These are phyloP conservation scores for Drosophila lutescens DNA, from an alignment of 2,888 invertebrate species.

Conservation along the genomic window DNA sequence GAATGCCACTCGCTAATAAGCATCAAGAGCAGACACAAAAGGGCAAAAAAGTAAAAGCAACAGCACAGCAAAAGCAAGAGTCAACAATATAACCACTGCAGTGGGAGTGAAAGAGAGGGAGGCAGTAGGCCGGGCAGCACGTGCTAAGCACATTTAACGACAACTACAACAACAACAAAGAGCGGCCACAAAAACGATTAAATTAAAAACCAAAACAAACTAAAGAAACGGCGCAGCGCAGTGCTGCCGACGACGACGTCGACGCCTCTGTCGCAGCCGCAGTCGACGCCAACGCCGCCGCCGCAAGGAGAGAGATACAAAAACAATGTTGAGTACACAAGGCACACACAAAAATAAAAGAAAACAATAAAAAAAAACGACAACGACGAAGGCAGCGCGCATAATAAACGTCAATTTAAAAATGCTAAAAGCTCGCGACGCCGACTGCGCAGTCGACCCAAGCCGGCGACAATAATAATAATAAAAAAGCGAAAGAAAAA, in stretches of 20 bases:
- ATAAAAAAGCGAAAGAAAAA: constrained; percentile 25
- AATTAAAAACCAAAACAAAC: constrained; percentile 80
- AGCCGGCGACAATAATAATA: constrained; percentile 76
- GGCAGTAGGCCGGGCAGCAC: constrained; percentile 51
- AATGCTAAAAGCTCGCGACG: constrained; percentile 72
- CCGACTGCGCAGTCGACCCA: constrained; percentile 50
- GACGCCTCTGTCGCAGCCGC: background rate
- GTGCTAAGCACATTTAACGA: constrained; percentile 79
- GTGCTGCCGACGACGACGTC: constrained; percentile 38
- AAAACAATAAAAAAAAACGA: constrained; percentile 36
- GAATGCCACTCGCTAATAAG: constrained; percentile 78
- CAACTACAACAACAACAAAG: constrained; percentile 60
- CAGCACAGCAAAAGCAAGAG: constrained; percentile 22
- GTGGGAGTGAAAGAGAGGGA: background rate
- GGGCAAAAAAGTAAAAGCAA: constrained; percentile 66
- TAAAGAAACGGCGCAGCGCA: constrained; percentile 68
- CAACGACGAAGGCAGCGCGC: constrained; percentile 48
- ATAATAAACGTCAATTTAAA: constrained; percentile 81
- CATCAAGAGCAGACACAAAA: constrained; percentile 76
- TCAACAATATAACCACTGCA: constrained; percentile 37
- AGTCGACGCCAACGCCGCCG: constrained; percentile 34
- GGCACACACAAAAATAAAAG: constrained; percentile 50
- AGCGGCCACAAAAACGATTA: constrained; percentile 74
- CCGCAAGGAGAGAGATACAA: constrained; percentile 57
- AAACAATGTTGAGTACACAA: constrained; percentile 73